phyloP scores from a whole-genome alignment of 92 coral and sea anemone species.

The Phenganax marumi region DNA sequence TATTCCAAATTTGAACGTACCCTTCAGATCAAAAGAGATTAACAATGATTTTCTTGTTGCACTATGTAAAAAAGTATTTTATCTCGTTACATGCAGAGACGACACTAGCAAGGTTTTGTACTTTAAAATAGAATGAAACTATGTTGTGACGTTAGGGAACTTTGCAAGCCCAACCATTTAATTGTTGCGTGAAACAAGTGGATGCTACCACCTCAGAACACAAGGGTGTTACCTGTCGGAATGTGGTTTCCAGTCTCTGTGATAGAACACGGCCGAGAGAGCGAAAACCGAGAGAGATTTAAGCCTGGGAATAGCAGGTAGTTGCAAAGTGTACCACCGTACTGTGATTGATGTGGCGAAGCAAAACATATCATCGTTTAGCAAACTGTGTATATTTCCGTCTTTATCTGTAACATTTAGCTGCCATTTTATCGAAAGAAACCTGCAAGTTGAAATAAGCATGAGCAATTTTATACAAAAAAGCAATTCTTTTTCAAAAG shows the following conservation, averaged over 20 bases:
- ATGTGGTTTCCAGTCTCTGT: constrained; percentile 89
- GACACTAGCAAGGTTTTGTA: too few relatives aligned
- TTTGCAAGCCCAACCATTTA: neutral
- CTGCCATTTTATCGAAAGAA: constrained; percentile 71
- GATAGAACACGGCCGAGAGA: constrained; percentile 76
- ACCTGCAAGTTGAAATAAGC: constrained; percentile 34
- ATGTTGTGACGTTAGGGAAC: too few relatives aligned
- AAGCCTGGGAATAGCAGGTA: constrained; percentile 74
- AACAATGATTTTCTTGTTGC: constrained; percentile 17
- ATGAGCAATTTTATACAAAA: too few relatives aligned
- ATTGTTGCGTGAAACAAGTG: neutral
- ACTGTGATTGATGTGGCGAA: constrained; percentile 73
- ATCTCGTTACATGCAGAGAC: neutral
- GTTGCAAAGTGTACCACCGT: constrained; percentile 75
- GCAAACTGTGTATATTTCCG: constrained; percentile 65
- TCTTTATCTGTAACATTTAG: constrained; percentile 77
- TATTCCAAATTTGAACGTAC: neutral
- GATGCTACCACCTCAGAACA: too few relatives aligned
- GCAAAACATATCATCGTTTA: constrained; percentile 60
- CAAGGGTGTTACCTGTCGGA: constrained; percentile 58
- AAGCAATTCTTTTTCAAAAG: neutral
- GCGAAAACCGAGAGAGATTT: constrained; percentile 67
- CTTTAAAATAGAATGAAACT: too few relatives aligned
- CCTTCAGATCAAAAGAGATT: constrained; percentile 13
- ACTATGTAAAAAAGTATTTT: constrained; percentile 4